Percentiles rank a stretch among this genome's conserved stretches.
These are phyloP conservation scores for Lethenteron reissneri DNA, from an alignment of 2,113 vertebrate genomes.

Conservation along the genomic window DNA sequence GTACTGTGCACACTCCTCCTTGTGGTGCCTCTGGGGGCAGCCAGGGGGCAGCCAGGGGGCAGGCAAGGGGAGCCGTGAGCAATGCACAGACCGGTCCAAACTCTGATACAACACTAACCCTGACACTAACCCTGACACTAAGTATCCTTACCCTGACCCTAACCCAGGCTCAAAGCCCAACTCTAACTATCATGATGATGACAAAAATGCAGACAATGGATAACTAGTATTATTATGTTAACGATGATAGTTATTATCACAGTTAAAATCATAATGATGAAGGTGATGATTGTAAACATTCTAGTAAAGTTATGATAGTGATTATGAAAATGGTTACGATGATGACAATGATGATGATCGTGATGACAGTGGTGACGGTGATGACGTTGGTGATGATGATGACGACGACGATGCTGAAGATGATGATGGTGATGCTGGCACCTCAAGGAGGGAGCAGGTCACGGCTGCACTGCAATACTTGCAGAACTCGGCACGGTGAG, in stretches of 20 bases:
- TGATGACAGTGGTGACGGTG: background rate
- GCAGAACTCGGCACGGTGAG: background rate
- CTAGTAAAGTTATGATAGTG: background rate
- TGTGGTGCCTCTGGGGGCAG: background rate
- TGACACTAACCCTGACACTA: background rate
- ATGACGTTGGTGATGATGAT: background rate
- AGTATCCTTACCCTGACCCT: background rate
- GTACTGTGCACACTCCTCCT: slow-evolving; percentile 2
- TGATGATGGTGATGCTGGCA: background rate
- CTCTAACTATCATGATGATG: background rate
- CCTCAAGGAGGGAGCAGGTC: slow-evolving; percentile 2
- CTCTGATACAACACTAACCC: background rate
- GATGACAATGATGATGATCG: background rate
- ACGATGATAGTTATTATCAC: background rate
- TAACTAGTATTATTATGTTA: too few relatives aligned
- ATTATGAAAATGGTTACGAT: background rate
- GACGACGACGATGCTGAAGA: background rate
- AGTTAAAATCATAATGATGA: background rate
- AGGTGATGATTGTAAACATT: background rate
- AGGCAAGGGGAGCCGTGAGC: too few relatives aligned
- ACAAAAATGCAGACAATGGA: background rate
- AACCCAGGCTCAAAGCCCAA: background rate
- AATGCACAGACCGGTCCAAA: too few relatives aligned
- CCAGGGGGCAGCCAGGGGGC: background rate
- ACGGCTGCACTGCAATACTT: slow-evolving; percentile 3